Evolutionary conservation across 2,888 invertebrate species (phyloP), one percentile per base, ranked within the genome.

Genomic region (Parnassius smintheus): DNA sequence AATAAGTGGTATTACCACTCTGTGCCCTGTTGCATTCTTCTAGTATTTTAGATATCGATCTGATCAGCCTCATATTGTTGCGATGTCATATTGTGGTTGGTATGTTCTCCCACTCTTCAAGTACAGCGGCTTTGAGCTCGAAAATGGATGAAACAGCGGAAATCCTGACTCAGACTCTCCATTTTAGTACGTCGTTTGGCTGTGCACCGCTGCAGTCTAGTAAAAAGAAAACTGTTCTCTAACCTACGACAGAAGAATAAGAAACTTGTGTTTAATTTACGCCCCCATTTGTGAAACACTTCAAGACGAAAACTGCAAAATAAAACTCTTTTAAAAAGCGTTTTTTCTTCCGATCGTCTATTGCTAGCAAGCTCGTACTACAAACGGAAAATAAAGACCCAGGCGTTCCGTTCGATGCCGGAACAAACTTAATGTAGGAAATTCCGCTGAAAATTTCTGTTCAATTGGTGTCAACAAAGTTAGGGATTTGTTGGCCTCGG

Each of bases 391-490:
- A 13, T 56, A 48, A 56, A 49, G 35, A 56, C 41, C 12, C 4
- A 35, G 35, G 25, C 22, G 51, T 13, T 13, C 41, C 46, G 11
- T 35, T 22, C 46, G n/a, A 56, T 45, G 44, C 48, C 49, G 45
- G 44, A 35, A 12, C 56, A 44, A 51, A 51, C 50, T 50, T 51
- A 51, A 61, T 51, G 45, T 51, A 51, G 56, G 56, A 55, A 50
- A 55, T 55, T 50, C 55, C 61, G 50, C 44, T 49, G 55, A 56
- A 61, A 61, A 61, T 61, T 45, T 46, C 41, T 2, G 56, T 46
- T 44, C 56, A 51, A 61, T 56, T 56, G 45, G 61, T 56, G 56
- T 56, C 61, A 61, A 61, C 61, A 56, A 61, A 56, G 61, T 60
- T 46, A 46, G 46, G 46, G 46, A 46, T 46, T 61, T 59, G 44